Conservation (phyloP, 2,113 vertebrate genomes). For the Copsychus sechellarum region DNA sequence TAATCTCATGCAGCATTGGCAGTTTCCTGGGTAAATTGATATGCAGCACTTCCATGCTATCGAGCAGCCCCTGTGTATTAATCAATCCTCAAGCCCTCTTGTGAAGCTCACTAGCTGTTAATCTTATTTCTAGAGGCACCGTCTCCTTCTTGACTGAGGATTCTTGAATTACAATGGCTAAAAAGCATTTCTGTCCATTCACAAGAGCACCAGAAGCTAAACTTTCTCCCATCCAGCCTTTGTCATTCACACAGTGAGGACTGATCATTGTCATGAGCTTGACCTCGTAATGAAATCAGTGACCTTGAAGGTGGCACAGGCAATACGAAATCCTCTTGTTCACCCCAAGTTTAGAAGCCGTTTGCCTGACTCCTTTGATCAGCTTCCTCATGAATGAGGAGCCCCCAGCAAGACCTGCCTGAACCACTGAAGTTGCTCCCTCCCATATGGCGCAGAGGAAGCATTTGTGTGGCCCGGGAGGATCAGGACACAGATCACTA, state of each 20-base stretch:
- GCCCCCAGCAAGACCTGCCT: constrained; percentile 22
- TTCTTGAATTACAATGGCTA: constrained; percentile 35
- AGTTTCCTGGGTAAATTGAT: background rate
- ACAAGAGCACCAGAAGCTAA: constrained; percentile 3
- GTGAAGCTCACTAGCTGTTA: constrained; percentile 35
- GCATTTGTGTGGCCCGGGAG: background rate
- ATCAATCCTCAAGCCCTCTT: constrained; percentile 40
- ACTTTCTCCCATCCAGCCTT: constrained; percentile 11
- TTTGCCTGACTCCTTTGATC: constrained; percentile 49
- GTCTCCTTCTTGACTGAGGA: constrained; percentile 7
- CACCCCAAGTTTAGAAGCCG: constrained; percentile 14
- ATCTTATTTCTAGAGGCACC: constrained; percentile 42
- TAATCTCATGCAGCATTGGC: background rate
- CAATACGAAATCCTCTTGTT: constrained; percentile 31
- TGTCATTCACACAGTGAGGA: background rate
- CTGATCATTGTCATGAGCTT: constrained; percentile 29
- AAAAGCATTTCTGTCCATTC: constrained; percentile 20
- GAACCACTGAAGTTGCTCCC: background rate
- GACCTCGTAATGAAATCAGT: background rate
- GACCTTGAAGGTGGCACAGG: constrained; percentile 47
- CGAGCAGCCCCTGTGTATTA: background rate
- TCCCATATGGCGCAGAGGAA: background rate
- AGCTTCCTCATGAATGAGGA: constrained; percentile 9
- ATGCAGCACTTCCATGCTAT: background rate
- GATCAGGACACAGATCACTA: background rate